Base-by-base conservation (phyloP, 92 coral and sea anemone genomes). In the Paramuricea clavata region DNA sequence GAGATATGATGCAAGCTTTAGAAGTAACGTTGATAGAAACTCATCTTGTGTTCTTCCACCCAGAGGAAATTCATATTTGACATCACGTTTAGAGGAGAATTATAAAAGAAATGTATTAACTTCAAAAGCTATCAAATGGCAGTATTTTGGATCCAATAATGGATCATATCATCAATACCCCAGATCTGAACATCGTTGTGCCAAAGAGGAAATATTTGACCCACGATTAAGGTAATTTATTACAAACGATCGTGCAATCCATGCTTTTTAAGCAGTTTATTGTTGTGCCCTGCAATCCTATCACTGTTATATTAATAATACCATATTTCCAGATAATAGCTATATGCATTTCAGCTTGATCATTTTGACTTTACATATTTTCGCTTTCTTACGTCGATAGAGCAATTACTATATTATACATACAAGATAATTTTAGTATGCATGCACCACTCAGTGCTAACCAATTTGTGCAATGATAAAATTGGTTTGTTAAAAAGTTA, bases 171-270 rank as follows among this genome's bases (percentile, higher is more conserved):
- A 91, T 17, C 96, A 93, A 68, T 93, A 82, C 60, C 96, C 96
- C 0, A 74, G 89, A 1, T 80, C 60, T 39, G 28, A 71, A 16
- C 74, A 89, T 28, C 65, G 68, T 52, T 93, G 96, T 69, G 79
- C 85, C 5, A 82, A 65, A 49, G n/a, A 87, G 26, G 89, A 85
- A 52, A 36, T 30, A 6, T 86, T 85, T 41, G 94, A 93, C 69
- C 96, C 96, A 15, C 74, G 94, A 77, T 89, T 93, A 76, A 91
- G 89, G 96, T 93, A 86, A 93, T 90, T 77, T 15, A n/a, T n/a
- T n/a, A n/a, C 64, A 3, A n/a, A 56, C 44, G 10, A 39, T 39
- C 10, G 44, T 39, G 44, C 10, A 39, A 39, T 39, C 10, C 44
- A 39, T 39, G 44, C 10, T 4, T 39, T 39, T 10, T 10, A n/a